These are phyloP conservation scores for Yasuhikotakia modesta DNA, from an alignment of 2,797 vertebrate species.

Conservation along the genomic window DNA sequence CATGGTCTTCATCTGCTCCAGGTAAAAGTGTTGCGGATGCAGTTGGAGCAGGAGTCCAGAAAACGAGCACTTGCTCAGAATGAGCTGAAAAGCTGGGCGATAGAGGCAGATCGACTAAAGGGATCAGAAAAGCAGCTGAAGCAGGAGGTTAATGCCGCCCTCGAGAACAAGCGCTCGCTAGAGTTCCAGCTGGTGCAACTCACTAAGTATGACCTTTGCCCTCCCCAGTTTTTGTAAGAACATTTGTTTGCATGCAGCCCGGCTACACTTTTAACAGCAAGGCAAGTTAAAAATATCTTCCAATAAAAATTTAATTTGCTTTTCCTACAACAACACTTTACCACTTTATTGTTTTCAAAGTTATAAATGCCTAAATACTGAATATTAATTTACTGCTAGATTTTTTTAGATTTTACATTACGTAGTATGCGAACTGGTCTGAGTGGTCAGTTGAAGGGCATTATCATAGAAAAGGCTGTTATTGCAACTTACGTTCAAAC, in stretches of 20 bases:
- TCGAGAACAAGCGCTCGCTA: constrained; percentile 92
- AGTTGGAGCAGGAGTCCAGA: constrained; percentile 89
- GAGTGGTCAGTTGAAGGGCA: constrained; percentile 30
- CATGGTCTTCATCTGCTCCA: constrained; percentile 42
- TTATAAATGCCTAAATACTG: neutral
- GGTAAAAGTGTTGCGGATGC: constrained; percentile 86
- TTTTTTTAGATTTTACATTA: constrained; percentile 6
- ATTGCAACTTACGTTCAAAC: constrained; percentile 68
- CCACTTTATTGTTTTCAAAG: too few species aligned
- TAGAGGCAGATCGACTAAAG: constrained; percentile 89
- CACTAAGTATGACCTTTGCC: constrained; percentile 84
- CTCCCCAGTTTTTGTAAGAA: neutral
- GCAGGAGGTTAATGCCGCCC: constrained; percentile 91
- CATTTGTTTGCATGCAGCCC: too few species aligned
- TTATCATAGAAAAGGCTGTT: constrained; percentile 69
- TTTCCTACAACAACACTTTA: neutral
- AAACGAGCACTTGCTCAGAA: constrained; percentile 84
- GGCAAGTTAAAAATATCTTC: too few species aligned
- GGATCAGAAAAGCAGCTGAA: constrained; percentile 96
- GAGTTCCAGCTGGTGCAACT: constrained; percentile 97
- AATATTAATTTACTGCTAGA: neutral
- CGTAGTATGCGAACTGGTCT: constrained; percentile 40
- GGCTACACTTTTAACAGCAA: too few species aligned
- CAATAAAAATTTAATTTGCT: neutral
- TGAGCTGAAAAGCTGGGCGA: constrained; percentile 87